A percentile compares a stretch with the other conserved stretches of the same genome.
Conservation (phyloP, 1,140 invertebrate species). For the Babylonia areolata region DNA sequence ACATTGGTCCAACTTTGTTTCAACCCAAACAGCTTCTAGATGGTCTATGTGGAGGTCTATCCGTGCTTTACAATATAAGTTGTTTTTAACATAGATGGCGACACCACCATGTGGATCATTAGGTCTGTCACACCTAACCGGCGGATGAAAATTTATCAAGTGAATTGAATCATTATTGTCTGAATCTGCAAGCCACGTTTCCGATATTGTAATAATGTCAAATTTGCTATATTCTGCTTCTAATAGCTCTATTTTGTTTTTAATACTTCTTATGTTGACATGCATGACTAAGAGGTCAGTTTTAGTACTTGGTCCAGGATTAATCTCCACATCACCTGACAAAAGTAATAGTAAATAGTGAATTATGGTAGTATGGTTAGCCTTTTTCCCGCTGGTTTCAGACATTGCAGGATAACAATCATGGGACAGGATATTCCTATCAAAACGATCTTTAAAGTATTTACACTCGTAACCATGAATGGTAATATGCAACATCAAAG, state of each 20-base stretch:
- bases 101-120: not conserved
- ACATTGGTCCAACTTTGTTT: not conserved
- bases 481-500: too few species aligned
- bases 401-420: too few species aligned
- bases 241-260: not conserved
- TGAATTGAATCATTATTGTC: not conserved
- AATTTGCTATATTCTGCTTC: not conserved
- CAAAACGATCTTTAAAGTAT: too few species aligned
- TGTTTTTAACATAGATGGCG: slow-evolving; percentile 12
- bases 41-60: not conserved
- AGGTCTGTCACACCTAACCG: not conserved
- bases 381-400: too few species aligned
- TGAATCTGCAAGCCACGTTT: slow-evolving; percentile 1
- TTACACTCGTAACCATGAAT: too few species aligned
- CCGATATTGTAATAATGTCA: slow-evolving; percentile 13
- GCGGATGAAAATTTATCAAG: not conserved
- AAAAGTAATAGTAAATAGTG: too few species aligned
- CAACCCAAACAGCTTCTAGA: slow-evolving; percentile 14
- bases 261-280: not conserved
- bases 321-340: too few species aligned
- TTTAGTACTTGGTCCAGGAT: not conserved
- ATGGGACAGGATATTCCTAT: too few species aligned
- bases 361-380: too few species aligned
- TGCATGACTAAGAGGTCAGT: not conserved
- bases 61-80: not conserved